Percentiles rank a stretch among this genome's conserved stretches.
Evolutionary conservation across 2,797 vertebrate genomes (phyloP).

Genomic region (Orientallactaga sibirica): DNA sequence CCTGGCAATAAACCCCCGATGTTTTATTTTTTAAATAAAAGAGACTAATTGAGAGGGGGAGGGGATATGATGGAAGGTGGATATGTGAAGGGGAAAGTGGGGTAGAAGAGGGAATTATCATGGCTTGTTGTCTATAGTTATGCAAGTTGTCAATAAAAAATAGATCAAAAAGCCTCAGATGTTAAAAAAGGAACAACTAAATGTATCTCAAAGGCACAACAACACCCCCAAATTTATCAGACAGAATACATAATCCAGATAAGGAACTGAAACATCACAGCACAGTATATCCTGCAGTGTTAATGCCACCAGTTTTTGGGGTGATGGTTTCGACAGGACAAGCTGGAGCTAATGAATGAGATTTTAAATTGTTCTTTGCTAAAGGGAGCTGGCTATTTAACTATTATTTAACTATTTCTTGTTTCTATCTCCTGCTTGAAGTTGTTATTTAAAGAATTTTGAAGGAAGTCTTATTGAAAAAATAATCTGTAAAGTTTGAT

Average conservation of each 20-base stretch:
- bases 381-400: conserved; percentile 49
- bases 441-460: neutral
- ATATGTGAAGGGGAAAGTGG: too few species aligned
- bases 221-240: conserved; percentile 85
- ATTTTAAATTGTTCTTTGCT: conserved; percentile 73
- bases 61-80: too few species aligned
- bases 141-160: too few species aligned
- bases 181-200: conserved; percentile 83
- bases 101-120: too few species aligned
- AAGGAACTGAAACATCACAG: conserved; percentile 78
- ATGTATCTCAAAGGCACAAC: conserved; percentile 83
- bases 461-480: conserved; percentile 64
- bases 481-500: neutral
- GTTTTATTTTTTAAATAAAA: conserved; percentile 49
- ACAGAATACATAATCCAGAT: conserved; percentile 84
- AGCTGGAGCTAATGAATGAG: conserved; percentile 46
- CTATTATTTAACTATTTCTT: conserved; percentile 66
- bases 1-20: conserved; percentile 83
- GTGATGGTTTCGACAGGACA: conserved; percentile 75
- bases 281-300: conserved; percentile 80
- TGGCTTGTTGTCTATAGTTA: too few species aligned
- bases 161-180: conserved; percentile 48
- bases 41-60: too few species aligned
- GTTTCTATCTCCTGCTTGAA: neutral
- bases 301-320: conserved; percentile 84